A percentile compares a stretch with the other conserved stretches of the same genome.
These are phyloP conservation scores for Epizoanthus stellaris DNA, from an alignment of 92 coral and sea anemone genomes.

Conservation along the genomic window DNA sequence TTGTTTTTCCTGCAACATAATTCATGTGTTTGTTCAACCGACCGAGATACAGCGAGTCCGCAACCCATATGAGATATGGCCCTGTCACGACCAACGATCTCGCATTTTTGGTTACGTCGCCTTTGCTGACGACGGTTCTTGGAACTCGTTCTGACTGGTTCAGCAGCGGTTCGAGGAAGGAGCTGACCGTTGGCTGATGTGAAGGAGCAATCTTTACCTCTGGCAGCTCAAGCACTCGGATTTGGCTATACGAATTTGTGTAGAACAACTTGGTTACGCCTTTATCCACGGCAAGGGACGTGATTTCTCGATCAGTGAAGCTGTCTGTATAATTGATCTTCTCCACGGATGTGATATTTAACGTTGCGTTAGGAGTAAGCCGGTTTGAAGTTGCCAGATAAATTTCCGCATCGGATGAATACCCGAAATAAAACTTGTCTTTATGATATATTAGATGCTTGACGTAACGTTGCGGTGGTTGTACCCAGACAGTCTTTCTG, in stretches of 20 bases:
- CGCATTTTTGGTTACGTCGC: not conserved
- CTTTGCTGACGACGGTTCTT: not conserved
- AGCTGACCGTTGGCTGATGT: not conserved
- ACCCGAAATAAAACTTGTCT: conserved; percentile 2
- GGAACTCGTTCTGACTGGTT: not conserved
- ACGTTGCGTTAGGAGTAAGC: too few species aligned
- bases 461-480: not conserved
- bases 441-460: not conserved
- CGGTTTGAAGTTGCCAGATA: conserved; percentile 16
- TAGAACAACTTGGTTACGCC: conserved; percentile 14
- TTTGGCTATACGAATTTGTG: not conserved
- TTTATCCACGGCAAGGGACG: conserved; percentile 3
- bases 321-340: not conserved
- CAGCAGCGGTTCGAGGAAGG: not conserved
- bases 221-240: conserved; percentile 3
- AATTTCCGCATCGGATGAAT: not conserved
- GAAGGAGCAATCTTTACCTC: not conserved
- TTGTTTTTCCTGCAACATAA: not conserved
- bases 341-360: not conserved
- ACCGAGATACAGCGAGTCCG: not conserved
- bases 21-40: conserved; percentile 2
- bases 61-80: conserved; percentile 28
- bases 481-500: not conserved
- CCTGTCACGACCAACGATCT: conserved; percentile 1
- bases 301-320: not conserved